phyloP scores from a whole-genome alignment of 1,140 invertebrate species.

The Oreohelix idahoensis region DNA sequence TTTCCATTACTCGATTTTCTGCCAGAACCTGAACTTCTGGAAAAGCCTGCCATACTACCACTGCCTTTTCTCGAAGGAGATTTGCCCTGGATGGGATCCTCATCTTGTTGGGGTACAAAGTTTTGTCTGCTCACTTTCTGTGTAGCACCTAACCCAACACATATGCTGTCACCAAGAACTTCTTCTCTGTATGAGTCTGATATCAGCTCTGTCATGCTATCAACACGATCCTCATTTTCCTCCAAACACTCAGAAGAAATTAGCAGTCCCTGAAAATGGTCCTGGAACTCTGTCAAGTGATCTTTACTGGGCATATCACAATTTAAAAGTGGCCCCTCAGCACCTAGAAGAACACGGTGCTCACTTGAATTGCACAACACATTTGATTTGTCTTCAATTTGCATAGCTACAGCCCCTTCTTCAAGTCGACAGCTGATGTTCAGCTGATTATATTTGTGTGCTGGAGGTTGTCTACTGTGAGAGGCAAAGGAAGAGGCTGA shows the following conservation, averaged over 20 bases:
- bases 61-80: constrained; percentile 14
- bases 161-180: constrained; percentile 19
- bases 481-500: not conserved
- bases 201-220: constrained; percentile 42
- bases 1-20: constrained; percentile 42
- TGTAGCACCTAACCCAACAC: not conserved
- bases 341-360: constrained; percentile 26
- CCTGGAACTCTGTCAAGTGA: not conserved
- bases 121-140: constrained; percentile 23
- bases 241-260: constrained; percentile 33
- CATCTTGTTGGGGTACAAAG: constrained; percentile 10
- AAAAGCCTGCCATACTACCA: constrained; percentile 9
- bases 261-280: constrained; percentile 21
- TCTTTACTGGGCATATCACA: constrained; percentile 14
- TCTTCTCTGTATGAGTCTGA: constrained; percentile 44
- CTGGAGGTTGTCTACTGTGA: not conserved
- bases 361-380: constrained; percentile 28
- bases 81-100: constrained; percentile 1
- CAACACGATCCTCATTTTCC: constrained; percentile 40
- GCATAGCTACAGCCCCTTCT: constrained; percentile 28
- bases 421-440: not conserved
- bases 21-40: constrained; percentile 35
- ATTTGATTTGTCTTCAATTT: constrained; percentile 20
- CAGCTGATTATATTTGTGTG: not conserved
- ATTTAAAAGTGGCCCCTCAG: not conserved